Evolutionary conservation across 2,888 invertebrate species (phyloP).

Genomic region (Podabrus alpinus): DNA sequence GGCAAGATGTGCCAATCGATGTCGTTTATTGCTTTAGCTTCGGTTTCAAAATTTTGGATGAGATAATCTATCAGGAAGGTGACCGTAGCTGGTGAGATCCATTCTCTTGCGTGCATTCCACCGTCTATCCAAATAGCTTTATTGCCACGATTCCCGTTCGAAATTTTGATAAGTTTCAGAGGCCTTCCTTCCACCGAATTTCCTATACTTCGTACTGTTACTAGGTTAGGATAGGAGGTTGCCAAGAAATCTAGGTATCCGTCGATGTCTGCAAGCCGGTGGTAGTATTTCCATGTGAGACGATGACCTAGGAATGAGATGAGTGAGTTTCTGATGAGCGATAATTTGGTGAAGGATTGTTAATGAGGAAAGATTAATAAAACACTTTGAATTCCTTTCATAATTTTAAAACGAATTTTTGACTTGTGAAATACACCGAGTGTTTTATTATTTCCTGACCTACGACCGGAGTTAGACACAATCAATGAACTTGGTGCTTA

Average conservation of each 20-base stretch:
- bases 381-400: not conserved
- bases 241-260: slow-evolving; percentile 74
- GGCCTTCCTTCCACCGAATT: slow-evolving; percentile 73
- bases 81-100: slow-evolving; percentile 81
- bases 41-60: slow-evolving; percentile 68
- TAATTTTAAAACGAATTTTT: not conserved
- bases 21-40: slow-evolving; percentile 70
- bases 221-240: slow-evolving; percentile 71
- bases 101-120: slow-evolving; percentile 88
- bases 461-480: not conserved
- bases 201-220: slow-evolving; percentile 75
- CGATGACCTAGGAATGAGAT: slow-evolving; percentile 54
- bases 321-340: not conserved
- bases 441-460: not conserved
- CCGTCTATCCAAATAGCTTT: slow-evolving; percentile 75
- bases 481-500: not conserved
- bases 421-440: not conserved
- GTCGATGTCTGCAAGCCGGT: slow-evolving; percentile 70
- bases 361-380: not conserved
- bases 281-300: slow-evolving; percentile 79
- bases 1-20: slow-evolving; percentile 83
- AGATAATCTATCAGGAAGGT: slow-evolving; percentile 76
- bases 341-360: not conserved
- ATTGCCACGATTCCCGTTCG: slow-evolving; percentile 66
- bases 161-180: slow-evolving; percentile 72